Conservation (phyloP, 2,113 vertebrate genomes). For the Osmerus eperlanus region DNA sequence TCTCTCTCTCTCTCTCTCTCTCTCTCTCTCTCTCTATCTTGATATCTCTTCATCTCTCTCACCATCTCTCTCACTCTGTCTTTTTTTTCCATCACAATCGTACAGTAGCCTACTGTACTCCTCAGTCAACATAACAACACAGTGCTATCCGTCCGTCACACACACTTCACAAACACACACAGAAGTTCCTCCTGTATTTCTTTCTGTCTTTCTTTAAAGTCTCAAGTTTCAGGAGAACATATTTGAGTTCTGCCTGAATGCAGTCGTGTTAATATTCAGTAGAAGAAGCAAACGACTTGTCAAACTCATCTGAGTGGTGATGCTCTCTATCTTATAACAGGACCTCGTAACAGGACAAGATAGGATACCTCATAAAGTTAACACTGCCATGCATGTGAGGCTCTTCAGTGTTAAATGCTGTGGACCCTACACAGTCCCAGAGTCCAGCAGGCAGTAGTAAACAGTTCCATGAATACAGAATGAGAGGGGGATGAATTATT, state of each 20-base stretch:
- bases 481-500: constrained; percentile 4
- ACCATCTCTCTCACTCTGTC: not conserved
- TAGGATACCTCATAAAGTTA: no score
- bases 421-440: not conserved
- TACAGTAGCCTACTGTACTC: no score
- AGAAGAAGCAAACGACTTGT: no score
- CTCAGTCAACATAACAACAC: no score
- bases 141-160: not conserved
- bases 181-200: not conserved
- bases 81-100: no score
- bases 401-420: no score
- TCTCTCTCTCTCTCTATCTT: not conserved
- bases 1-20: not conserved
- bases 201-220: not conserved
- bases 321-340: no score
- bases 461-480: not conserved
- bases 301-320: no score
- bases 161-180: not conserved
- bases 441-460: not conserved
- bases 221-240: not conserved
- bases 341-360: no score
- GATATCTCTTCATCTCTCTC: not conserved
- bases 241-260: not conserved
- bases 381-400: no score
- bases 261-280: no score